Evolutionary conservation across 2,888 invertebrate genomes (phyloP).

Genomic region (Ypsolopha sequella): DNA sequence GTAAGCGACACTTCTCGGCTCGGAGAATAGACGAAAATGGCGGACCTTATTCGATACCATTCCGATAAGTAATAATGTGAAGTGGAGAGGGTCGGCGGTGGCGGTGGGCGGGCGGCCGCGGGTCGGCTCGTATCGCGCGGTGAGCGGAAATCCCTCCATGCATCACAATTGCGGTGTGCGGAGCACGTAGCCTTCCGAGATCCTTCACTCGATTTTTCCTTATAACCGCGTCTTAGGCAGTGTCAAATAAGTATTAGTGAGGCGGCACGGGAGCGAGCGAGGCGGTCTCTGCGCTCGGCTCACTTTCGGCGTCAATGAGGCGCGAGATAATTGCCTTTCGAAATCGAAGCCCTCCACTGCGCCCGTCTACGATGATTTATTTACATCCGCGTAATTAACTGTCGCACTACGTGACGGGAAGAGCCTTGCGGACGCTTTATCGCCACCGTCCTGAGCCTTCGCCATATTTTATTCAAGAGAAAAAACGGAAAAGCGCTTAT

Average conservation of each 20-base stretch:
- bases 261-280: slow-evolving; percentile 10
- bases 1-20: slow-evolving; percentile 32
- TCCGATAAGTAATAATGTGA: slow-evolving; percentile 51
- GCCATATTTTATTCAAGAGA: slow-evolving; percentile 57
- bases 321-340: slow-evolving; percentile 65
- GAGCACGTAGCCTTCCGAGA: slow-evolving; percentile 48
- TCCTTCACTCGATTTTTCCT: slow-evolving; percentile 52
- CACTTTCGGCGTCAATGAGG: slow-evolving; percentile 65
- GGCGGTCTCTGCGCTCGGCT: slow-evolving; percentile 32
- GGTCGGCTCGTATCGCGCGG: slow-evolving; percentile 41
- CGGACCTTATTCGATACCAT: slow-evolving; percentile 47
- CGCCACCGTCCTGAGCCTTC: slow-evolving; percentile 44
- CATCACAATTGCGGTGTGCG: slow-evolving; percentile 51
- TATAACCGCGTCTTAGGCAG: slow-evolving; percentile 45
- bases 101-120: slow-evolving; percentile 22
- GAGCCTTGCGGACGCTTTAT: slow-evolving; percentile 59
- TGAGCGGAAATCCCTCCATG: slow-evolving; percentile 54
- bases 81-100: slow-evolving; percentile 18
- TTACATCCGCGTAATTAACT: slow-evolving; percentile 69
- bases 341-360: slow-evolving; percentile 59
- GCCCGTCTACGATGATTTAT: slow-evolving; percentile 68
- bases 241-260: slow-evolving; percentile 50
- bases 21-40: slow-evolving; percentile 40
- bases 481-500: slow-evolving; percentile 57
- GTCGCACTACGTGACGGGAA: slow-evolving; percentile 68